These are phyloP conservation scores for Whitmania pigra DNA, from an alignment of 1,140 invertebrate species.

Conservation along the genomic window DNA sequence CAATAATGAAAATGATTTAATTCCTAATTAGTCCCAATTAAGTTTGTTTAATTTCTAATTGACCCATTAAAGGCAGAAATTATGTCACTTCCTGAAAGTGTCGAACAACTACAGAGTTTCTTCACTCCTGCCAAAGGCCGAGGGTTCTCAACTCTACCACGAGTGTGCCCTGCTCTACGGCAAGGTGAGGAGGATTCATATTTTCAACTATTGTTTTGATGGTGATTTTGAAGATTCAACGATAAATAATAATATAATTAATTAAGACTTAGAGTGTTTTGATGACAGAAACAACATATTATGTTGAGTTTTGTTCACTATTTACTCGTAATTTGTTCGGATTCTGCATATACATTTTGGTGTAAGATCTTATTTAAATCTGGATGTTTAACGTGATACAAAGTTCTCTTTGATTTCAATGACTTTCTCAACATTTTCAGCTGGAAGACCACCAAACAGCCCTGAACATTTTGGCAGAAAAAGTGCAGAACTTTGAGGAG, in stretches of 20 bases:
- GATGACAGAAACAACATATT: too few species aligned
- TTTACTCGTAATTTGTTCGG: too few species aligned
- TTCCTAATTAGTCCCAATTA: neutral
- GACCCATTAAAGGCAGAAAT: conserved; percentile 36
- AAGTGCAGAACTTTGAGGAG: conserved; percentile 43
- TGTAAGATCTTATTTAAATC: neutral
- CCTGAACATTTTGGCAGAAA: conserved; percentile 45
- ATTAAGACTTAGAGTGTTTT: too few species aligned
- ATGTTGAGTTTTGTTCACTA: too few species aligned
- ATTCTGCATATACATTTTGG: too few species aligned
- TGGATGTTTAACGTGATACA: too few species aligned
- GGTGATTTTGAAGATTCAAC: too few species aligned
- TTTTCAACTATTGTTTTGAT: too few species aligned
- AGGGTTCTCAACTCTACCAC: conserved; percentile 42
- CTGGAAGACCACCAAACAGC: conserved; percentile 48
- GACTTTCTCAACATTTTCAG: conserved; percentile 29
- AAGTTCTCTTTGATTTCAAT: too few species aligned
- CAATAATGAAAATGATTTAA: neutral
- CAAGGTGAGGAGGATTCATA: conserved; percentile 35
- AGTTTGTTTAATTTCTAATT: too few species aligned
- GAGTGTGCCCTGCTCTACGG: conserved; percentile 48
- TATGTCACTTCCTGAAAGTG: conserved; percentile 42
- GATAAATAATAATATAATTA: too few species aligned
- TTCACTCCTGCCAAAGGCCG: conserved; percentile 42
- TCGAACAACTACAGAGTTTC: conserved; percentile 44